phyloP scores from a whole-genome alignment of 2,113 vertebrate genomes.

The Oenanthe oenanthe region DNA sequence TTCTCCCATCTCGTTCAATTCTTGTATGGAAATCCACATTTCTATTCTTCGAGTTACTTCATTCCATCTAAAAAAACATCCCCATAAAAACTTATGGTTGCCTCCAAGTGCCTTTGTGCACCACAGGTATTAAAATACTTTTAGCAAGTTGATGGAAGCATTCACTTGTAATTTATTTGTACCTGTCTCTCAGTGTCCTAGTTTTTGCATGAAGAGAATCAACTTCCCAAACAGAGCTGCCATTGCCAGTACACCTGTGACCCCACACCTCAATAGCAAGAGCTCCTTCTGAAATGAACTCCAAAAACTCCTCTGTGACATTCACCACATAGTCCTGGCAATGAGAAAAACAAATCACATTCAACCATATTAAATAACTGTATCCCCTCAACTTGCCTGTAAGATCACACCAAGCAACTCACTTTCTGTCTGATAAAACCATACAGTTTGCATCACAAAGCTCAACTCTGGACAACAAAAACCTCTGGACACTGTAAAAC shows the following conservation, averaged over 20 bases:
- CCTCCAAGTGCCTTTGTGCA: background rate
- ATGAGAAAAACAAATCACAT: background rate
- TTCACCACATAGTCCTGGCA: conserved; percentile 89
- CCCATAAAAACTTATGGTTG: background rate
- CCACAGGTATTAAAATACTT: background rate
- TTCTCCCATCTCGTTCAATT: conserved; percentile 94
- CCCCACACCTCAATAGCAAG: conserved; percentile 98
- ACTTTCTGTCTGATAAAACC: background rate
- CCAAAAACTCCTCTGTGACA: conserved; percentile 94
- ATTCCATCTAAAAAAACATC: conserved; percentile 84
- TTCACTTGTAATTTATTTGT: background rate
- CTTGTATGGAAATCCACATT: conserved; percentile 91
- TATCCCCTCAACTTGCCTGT: background rate
- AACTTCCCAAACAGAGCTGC: conserved; percentile 88
- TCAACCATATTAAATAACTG: background rate
- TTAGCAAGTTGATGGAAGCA: background rate
- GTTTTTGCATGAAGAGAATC: conserved; percentile 92
- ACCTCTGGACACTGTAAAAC: background rate
- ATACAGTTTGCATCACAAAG: background rate
- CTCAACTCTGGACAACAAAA: background rate
- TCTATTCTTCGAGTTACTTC: conserved; percentile 95
- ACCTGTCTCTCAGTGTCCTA: conserved; percentile 91
- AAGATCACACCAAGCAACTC: background rate
- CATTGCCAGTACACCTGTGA: conserved; percentile 91
- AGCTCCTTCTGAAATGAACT: conserved; percentile 97